Base-by-base conservation (phyloP, 1,140 invertebrate genomes). In the Nasonia longicornis region DNA sequence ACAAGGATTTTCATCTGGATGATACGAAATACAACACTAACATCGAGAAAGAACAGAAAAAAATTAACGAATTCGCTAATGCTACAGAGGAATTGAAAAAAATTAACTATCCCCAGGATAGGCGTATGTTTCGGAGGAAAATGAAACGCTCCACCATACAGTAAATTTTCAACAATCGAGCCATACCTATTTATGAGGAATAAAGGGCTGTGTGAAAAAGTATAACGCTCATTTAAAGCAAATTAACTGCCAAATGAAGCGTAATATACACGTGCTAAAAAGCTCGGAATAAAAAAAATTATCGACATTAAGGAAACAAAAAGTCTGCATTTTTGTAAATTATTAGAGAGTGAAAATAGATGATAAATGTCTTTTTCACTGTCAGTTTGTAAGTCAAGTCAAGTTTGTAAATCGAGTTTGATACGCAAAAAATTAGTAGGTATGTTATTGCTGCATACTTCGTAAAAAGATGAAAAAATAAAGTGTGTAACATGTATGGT, bases 1-100 rank as follows among this genome's bases (percentile, higher is more conserved):
- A 82, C 69, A 80, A 83, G 42, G 80, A 83, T 75, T 85, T 85
- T 82, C 31, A 77, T 70, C 64, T 85, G 6, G 79, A 85, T 16
- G 78, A 84, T 48, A 31, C 81, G 3, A 86, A 87, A 63, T 80
- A 82, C 26, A 79, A 78, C 20, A 31, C 79, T 29, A 81, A 48
- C 29, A 35, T 26, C 66, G 45, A 76, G 20, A 82, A 74, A 64
- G 35, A 75, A 38, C 64, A 22, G 31, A 82, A 58, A 66, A 84
- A 78, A 81, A 38, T 52, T 38, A 78, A 73, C 48, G 38, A 74
- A 20, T 78, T 79, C 42, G 8, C 11, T 4, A 80, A 64, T 42
- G 31, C 70, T 73, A 69, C 29, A 67, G 79, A 71, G 22, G 74
- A 77, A 38, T 16, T 78, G 16, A 78, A 82, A 42, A 72, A 52